Conservation (phyloP, 2,888 invertebrate species). For the Seira musarum region DNA sequence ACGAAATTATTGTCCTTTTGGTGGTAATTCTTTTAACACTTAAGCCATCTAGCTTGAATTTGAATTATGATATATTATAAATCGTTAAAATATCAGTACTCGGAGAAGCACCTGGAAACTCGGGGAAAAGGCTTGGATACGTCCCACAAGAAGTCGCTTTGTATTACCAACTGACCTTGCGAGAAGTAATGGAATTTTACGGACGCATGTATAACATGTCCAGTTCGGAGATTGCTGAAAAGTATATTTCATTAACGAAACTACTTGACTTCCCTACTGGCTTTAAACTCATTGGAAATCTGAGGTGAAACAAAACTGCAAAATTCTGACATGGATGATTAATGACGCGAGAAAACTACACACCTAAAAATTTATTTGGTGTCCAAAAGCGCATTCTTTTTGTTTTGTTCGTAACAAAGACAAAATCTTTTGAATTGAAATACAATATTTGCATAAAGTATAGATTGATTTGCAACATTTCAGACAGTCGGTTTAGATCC, state of each 20-base stretch:
- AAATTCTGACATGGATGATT: no score
- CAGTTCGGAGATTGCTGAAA: constrained; percentile 21
- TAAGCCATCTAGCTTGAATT: no score
- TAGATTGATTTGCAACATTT: no score
- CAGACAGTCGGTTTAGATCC: constrained; percentile 92
- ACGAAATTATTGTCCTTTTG: no score
- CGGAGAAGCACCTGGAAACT: constrained; percentile 71
- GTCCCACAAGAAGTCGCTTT: constrained; percentile 71
- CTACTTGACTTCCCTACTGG: constrained; percentile 42
- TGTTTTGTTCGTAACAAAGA: no score
- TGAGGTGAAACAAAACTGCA: constrained; percentile 75
- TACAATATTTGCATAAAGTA: no score
- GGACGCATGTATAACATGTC: constrained; percentile 50
- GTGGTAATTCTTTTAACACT: no score
- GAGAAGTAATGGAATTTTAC: constrained; percentile 53
- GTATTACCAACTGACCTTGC: constrained; percentile 52
- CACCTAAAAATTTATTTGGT: no score
- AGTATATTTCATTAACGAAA: constrained; percentile 13
- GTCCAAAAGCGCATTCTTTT: not conserved
- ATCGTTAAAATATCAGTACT: constrained; percentile 72
- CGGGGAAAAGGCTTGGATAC: constrained; percentile 73
- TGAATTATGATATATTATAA: no score
- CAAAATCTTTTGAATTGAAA: no score
- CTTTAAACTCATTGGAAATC: constrained; percentile 11
- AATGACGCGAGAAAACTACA: no score